Evolutionary conservation across 1,140 invertebrate genomes (phyloP), one percentile per base, ranked within the genome.

Genomic region (Laodelphax striatellus): DNA sequence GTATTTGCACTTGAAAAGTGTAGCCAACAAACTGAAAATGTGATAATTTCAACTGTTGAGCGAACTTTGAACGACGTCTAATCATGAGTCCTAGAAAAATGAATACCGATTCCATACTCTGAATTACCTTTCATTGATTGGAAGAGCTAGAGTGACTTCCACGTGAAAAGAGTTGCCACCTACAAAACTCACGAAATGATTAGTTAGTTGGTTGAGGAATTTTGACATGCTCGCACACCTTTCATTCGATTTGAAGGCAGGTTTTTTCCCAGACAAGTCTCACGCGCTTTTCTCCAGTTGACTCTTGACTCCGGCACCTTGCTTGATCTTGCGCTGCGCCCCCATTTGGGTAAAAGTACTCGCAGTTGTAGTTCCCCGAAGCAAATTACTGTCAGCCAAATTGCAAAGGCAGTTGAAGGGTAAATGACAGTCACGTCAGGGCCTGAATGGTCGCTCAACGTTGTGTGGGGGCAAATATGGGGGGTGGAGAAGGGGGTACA

Each of bases 191-290:
- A 5, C 34, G 10, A 38, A 38, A 5, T 38, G 34, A 38, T 38
- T 38, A 38, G 34, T 38, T 38, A 13, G 34, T 9, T 38, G 34
- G 34, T 9, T 38, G 34, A 38, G 34, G 10, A 38, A 38, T 38
- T 38, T 9, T 38, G 34, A 38, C 34, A 38, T 11, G 34, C 34
- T 38, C 34, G 34, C 10, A 11, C 34, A 38, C 34, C 34, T 38
- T 38, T 38, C 34, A 38, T 38, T 38, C 34, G 34, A 38, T 38
- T 38, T 38, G 34, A 38, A 38, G 34, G 10, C 34, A 46, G 43
- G 55, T 58, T 46, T 58, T 58, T 58, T 46, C 14, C 56, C 56
- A 41, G 42, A 58, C 42, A 46, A 57, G 50, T 41, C 46, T n/a
- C 56, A 38, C 22, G 31, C 34, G 10, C 28, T 46, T 24, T 58